phyloP scores from a whole-genome alignment of 1,140 invertebrate species.

The Forficula auricularia region DNA sequence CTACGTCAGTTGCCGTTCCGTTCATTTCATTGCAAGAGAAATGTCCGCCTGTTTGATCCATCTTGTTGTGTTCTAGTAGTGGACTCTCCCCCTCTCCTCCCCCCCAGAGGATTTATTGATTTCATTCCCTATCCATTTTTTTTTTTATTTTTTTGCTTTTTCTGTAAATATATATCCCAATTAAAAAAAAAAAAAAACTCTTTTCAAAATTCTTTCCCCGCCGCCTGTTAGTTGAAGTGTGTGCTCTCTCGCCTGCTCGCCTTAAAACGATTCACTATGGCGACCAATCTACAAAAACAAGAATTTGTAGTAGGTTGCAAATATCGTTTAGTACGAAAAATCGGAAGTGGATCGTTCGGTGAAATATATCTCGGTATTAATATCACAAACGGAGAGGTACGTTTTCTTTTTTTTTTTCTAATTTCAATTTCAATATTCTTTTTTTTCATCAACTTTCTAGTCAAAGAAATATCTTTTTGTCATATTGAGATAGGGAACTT shows the following conservation, averaged over 20 bases:
- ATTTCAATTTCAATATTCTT: constrained; percentile 13
- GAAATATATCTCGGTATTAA: constrained; percentile 97
- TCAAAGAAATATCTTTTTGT: too few relatives aligned
- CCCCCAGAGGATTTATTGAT: constrained; percentile 7
- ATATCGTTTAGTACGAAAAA: constrained; percentile 90
- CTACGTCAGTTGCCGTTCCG: constrained; percentile 7
- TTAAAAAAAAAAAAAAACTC: too few relatives aligned
- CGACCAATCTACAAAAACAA: constrained; percentile 24
- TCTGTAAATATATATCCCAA: background rate
- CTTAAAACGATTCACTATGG: constrained; percentile 14
- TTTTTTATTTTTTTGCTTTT: constrained; percentile 10
- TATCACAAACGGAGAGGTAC: constrained; percentile 86
- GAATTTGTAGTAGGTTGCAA: constrained; percentile 76
- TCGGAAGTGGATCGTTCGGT: constrained; percentile 96
- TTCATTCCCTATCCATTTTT: constrained; percentile 13
- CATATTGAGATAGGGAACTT: too few relatives aligned
- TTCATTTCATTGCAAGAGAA: constrained; percentile 19
- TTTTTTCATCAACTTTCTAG: too few relatives aligned
- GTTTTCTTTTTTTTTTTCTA: constrained; percentile 22
- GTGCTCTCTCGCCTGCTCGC: too few relatives aligned
- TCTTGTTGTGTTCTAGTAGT: constrained; percentile 9
- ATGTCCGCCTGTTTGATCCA: constrained; percentile 28
- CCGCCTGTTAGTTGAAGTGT: too few relatives aligned
- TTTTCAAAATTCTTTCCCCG: too few relatives aligned
- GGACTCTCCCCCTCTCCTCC: too few relatives aligned